Evolutionary conservation across 2,888 invertebrate genomes (phyloP).

Genomic region (Ctena decussata): DNA sequence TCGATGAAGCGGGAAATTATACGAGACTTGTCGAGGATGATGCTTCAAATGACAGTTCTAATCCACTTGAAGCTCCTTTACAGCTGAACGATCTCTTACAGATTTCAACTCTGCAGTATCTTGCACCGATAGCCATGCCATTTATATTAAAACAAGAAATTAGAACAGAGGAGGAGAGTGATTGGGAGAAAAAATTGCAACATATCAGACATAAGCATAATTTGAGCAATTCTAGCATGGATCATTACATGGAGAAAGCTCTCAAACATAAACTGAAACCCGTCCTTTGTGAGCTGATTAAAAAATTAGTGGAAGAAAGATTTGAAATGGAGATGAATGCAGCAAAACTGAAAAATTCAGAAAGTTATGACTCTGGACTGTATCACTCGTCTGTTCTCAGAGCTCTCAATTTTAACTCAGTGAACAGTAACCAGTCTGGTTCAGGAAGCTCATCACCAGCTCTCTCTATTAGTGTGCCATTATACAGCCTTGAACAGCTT

Average conservation of each 20-base stretch:
- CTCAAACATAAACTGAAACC: slow-evolving; percentile 81
- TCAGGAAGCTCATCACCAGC: neutral
- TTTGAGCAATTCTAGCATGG: slow-evolving; percentile 73
- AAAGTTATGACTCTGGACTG: slow-evolving; percentile 28
- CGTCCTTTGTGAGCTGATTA: slow-evolving; percentile 85
- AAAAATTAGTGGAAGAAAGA: slow-evolving; percentile 85
- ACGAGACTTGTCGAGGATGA: slow-evolving; percentile 35
- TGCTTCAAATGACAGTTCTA: slow-evolving; percentile 34
- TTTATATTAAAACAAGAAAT: slow-evolving; percentile 57
- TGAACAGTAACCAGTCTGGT: neutral
- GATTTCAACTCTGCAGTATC: slow-evolving; percentile 54
- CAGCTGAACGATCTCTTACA: slow-evolving; percentile 54
- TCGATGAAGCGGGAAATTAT: slow-evolving; percentile 48
- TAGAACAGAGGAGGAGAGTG: slow-evolving; percentile 55
- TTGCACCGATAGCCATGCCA: slow-evolving; percentile 56
- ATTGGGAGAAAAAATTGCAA: slow-evolving; percentile 78
- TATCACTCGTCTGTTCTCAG: slow-evolving; percentile 33
- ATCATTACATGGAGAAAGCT: slow-evolving; percentile 73
- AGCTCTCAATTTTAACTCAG: slow-evolving; percentile 14
- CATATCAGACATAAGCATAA: slow-evolving; percentile 84
- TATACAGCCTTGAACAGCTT: slow-evolving; percentile 45
- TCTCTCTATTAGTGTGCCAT: slow-evolving; percentile 36
- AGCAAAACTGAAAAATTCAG: slow-evolving; percentile 25
- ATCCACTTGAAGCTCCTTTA: slow-evolving; percentile 31
- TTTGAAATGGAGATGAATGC: slow-evolving; percentile 82